These are phyloP conservation scores for Phrynosoma blainvillii DNA, from an alignment of 2,113 vertebrate species.

Conservation along the genomic window DNA sequence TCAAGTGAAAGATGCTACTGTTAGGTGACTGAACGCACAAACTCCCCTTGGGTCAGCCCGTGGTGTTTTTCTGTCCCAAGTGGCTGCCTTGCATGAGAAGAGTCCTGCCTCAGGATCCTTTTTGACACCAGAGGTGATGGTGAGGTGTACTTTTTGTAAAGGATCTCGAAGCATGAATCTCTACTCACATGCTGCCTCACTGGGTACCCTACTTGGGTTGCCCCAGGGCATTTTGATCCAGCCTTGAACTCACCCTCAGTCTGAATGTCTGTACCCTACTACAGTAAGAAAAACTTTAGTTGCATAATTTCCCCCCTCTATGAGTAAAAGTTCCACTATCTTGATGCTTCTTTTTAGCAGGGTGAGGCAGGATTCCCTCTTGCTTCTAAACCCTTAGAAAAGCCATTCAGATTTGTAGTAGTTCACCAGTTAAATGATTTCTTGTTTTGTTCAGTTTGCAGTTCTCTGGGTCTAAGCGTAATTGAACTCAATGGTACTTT, in stretches of 20 bases:
- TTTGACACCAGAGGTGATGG: too few relatives aligned
- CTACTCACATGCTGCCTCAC: not conserved
- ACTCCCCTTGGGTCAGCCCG: accelerated
- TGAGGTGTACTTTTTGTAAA: accelerated
- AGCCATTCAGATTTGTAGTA: not conserved
- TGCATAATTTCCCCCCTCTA: not conserved
- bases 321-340: not conserved
- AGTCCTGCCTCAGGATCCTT: too few relatives aligned
- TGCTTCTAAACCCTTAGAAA: not conserved
- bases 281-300: not conserved
- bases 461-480: too few relatives aligned
- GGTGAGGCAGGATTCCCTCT: not conserved
- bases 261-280: not conserved
- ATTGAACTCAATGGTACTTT: not conserved
- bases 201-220: too few relatives aligned
- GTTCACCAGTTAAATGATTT: not conserved
- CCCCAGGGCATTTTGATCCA: too few relatives aligned
- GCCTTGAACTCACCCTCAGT: not conserved
- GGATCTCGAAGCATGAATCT: not conserved
- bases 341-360: not conserved
- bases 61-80: not conserved
- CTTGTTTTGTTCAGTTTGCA: too few relatives aligned
- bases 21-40: not conserved
- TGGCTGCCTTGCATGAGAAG: too few relatives aligned
- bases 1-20: too few relatives aligned